Percentiles rank a stretch among this genome's conserved stretches.
Evolutionary conservation across 2,113 vertebrate species (phyloP).

Genomic region (Phalacrocorax carbo): DNA sequence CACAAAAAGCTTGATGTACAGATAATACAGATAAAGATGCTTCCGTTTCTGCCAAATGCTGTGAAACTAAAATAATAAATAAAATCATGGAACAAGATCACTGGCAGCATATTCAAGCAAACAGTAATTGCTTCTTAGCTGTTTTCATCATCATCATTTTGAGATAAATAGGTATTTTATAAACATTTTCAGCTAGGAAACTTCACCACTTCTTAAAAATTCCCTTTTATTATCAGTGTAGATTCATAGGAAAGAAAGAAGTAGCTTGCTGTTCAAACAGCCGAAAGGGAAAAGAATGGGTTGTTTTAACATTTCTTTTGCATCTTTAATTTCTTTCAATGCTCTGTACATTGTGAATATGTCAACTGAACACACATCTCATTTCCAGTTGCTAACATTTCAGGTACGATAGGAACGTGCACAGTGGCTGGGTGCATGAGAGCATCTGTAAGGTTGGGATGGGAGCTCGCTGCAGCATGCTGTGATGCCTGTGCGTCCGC

Average conservation of each 20-base stretch:
- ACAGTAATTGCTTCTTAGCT: conserved; percentile 16
- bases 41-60: neutral
- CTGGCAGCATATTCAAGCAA: conserved; percentile 6
- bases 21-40: neutral
- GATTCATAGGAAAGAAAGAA: neutral
- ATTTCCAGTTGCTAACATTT: neutral
- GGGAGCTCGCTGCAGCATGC: neutral
- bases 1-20: neutral
- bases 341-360: neutral
- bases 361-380: neutral
- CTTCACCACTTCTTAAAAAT: conserved; percentile 42
- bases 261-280: neutral
- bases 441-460: neutral
- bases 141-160: conserved; percentile 12
- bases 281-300: neutral
- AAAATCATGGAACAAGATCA: conserved; percentile 11
- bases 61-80: conserved; percentile 29
- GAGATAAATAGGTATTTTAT: conserved; percentile 41
- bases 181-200: conserved; percentile 39
- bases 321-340: conserved; percentile 41
- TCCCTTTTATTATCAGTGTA: conserved; percentile 46
- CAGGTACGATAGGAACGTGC: neutral
- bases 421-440: neutral
- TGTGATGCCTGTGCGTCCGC: neutral
- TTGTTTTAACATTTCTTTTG: conserved; percentile 45